Percentiles rank a stretch among this genome's conserved stretches.
These are phyloP conservation scores for Subanguina moxae DNA, from an alignment of 1,140 invertebrate species.

Conservation along the genomic window DNA sequence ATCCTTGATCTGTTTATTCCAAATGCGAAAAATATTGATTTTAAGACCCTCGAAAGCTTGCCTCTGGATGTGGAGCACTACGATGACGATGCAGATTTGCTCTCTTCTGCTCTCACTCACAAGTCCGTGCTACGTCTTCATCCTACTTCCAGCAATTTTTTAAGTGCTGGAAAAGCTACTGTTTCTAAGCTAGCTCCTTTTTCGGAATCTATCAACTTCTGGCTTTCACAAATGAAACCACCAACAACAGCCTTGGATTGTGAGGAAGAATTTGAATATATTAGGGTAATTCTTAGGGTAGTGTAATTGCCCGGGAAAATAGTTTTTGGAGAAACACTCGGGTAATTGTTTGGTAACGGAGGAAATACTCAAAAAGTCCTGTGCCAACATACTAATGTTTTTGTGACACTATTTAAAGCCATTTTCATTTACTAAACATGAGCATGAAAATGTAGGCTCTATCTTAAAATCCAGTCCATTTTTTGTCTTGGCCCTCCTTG, in stretches of 20 bases:
- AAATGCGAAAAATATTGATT: not conserved
- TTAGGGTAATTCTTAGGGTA: not conserved
- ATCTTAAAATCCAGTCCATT: too few species aligned
- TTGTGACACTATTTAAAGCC: too few species aligned
- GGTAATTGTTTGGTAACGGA: too few species aligned
- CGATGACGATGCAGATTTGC: constrained; percentile 12
- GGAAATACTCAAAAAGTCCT: not conserved
- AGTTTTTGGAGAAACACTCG: too few species aligned
- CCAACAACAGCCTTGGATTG: not conserved
- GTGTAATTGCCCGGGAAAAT: too few species aligned
- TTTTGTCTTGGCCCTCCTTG: too few species aligned
- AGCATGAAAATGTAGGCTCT: too few species aligned
- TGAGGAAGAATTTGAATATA: not conserved
- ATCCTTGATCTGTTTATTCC: not conserved
- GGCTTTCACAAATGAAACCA: not conserved
- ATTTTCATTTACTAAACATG: too few species aligned
- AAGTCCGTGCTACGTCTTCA: constrained; percentile 16
- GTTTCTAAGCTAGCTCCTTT: not conserved
- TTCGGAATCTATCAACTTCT: constrained; percentile 6
- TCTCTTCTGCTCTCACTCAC: constrained; percentile 4
- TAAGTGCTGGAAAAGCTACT: not conserved
- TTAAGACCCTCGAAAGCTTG: constrained; percentile 8
- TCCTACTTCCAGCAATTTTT: not conserved
- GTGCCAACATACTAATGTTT: not conserved
- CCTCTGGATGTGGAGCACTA: constrained; percentile 18